Base-by-base conservation (phyloP, 2,888 invertebrate species). In the Eustalomyia histrio region DNA sequence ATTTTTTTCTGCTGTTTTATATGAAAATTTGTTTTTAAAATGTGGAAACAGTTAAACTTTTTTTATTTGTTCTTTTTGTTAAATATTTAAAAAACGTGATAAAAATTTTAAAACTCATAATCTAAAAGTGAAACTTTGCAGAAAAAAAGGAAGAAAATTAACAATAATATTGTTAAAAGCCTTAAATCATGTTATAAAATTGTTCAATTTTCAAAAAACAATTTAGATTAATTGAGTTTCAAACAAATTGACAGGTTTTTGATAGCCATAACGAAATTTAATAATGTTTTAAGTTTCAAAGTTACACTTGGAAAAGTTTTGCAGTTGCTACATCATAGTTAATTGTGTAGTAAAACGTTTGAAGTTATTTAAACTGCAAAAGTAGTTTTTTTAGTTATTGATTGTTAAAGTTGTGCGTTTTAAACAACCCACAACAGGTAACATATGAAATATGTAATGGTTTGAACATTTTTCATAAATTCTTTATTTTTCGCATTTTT, bases 281-380 rank as follows among this genome's bases (percentile, higher is more conserved):
- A 43, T 43, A 43, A 86, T 83, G 29, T 29, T 29, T 29, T 6
- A 6, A 29, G 7, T 29, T 21, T 29, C 3, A 29, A 29, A 6
- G 29, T 29, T 29, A 21, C n/a, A n/a, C n/a, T n/a, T n/a, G n/a
- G n/a, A n/a, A n/a, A n/a, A n/a, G n/a, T n/a, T n/a, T n/a, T n/a
- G n/a, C n/a, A n/a, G n/a, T n/a, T n/a, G n/a, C n/a, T n/a, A n/a
- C n/a, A n/a, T n/a, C n/a, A n/a, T n/a, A n/a, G n/a, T n/a, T n/a
- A n/a, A n/a, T n/a, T n/a, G n/a, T n/a, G n/a, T n/a, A n/a, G n/a
- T n/a, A n/a, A n/a, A n/a, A n/a, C n/a, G n/a, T n/a, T n/a, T n/a
- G n/a, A n/a, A n/a, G n/a, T n/a, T n/a, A n/a, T n/a, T n/a, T n/a
- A n/a, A n/a, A n/a, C n/a, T n/a, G n/a, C n/a, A n/a, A n/a, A n/a